Base-by-base conservation (phyloP, 2,888 invertebrate species). In the Drosophila suboccidentalis region DNA sequence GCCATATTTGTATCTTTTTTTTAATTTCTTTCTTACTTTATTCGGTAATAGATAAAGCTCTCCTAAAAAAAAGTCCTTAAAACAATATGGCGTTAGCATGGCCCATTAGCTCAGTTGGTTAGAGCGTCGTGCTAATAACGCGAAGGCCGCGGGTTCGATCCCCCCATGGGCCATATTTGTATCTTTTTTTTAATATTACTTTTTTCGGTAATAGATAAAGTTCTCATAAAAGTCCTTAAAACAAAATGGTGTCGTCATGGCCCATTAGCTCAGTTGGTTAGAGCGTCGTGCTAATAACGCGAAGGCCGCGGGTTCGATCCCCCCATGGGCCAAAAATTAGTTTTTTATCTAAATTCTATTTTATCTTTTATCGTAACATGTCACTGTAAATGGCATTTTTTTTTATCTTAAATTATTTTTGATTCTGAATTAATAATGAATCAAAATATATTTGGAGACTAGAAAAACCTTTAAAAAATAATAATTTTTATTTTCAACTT, bases 201-300 rank as follows among this genome's bases (percentile, higher is more conserved):
- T n/a, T n/a, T n/a, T n/a, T n/a, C n/a, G n/a, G n/a, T n/a, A n/a
- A n/a, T n/a, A n/a, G n/a, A n/a, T n/a, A n/a, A n/a, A n/a, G n/a
- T n/a, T n/a, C n/a, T n/a, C n/a, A n/a, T n/a, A n/a, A n/a, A n/a
- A n/a, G n/a, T n/a, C 4, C 39, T 22, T 2, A 3, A 43, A 60
- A 34, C 19, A 43, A 39, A 0, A 9, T 19, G 36, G n/a, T 4
- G 41, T 3, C 15, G 26, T 6, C 4, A 50, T 6, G 92, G 92
- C 92, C 92, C 92, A 91, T 92, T 93, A 92, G 92, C 93, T 92
- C 93, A 92, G 92, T 87, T 92, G 92, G 93, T 92, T 92, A 93
- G 92, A 92, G 92, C 93, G 92, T 92, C 92, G 92, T 92, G 92
- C 92, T 92, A 92, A 92, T 92, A 92, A 92, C 92, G 91, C 92